Conservation (phyloP, 2,113 vertebrate genomes). For the Cololabis saira region DNA sequence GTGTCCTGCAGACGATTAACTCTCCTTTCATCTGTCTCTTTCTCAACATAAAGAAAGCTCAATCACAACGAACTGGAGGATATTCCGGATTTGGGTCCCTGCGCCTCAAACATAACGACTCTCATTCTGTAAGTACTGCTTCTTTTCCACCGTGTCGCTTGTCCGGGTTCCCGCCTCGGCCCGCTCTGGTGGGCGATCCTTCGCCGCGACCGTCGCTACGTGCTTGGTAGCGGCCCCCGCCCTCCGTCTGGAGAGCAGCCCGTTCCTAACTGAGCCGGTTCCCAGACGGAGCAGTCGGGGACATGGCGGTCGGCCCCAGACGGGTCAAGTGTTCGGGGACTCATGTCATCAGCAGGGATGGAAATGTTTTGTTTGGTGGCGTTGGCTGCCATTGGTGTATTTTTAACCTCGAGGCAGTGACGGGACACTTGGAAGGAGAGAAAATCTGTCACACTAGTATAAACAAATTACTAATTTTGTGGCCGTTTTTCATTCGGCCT, state of each 20-base stretch:
- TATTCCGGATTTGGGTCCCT: constrained; percentile 87
- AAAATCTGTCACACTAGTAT: neutral
- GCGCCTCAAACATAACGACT: constrained; percentile 87
- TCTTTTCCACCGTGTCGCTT: neutral
- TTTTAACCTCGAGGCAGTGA: constrained; percentile 56
- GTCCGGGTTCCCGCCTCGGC: constrained; percentile 1
- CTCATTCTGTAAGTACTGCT: constrained; percentile 91
- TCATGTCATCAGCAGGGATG: constrained; percentile 65
- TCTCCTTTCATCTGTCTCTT: neutral
- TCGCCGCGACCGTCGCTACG: constrained; percentile 30
- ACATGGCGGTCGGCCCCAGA: constrained; percentile 63
- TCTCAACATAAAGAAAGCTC: constrained; percentile 83
- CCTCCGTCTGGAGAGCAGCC: constrained; percentile 27
- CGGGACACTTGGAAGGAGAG: constrained; percentile 22
- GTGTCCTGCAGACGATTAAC: constrained; percentile 2
- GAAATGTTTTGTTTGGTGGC: constrained; percentile 49
- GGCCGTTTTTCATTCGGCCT: neutral
- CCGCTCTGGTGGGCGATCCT: constrained; percentile 6
- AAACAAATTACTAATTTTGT: neutral
- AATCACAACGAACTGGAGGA: constrained; percentile 90
- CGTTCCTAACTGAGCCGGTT: constrained; percentile 49
- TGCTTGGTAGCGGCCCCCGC: constrained; percentile 30
- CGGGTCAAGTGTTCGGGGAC: constrained; percentile 58
- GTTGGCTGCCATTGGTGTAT: constrained; percentile 40
- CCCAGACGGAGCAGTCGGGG: constrained; percentile 63